Conservation (phyloP, 2,797 vertebrate species). For the Cyprinodon diabolis region DNA sequence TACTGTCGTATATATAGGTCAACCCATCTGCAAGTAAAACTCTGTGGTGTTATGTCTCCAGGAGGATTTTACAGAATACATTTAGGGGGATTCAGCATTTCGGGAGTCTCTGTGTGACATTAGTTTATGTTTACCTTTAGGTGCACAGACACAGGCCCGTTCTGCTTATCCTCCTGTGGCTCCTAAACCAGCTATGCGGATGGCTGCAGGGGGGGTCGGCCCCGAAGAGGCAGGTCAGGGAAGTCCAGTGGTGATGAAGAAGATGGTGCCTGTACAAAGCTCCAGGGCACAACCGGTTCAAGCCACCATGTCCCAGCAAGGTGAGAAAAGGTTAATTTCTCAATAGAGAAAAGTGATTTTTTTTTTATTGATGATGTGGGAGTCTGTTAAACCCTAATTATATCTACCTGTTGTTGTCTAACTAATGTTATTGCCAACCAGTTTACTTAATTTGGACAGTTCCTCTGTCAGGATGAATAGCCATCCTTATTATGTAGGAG, state of each 20-base stretch:
- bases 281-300: conserved; percentile 67
- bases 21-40: conserved; percentile 65
- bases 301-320: conserved; percentile 73
- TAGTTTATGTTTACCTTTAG: conserved; percentile 63
- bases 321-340: conserved; percentile 69
- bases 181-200: conserved; percentile 79
- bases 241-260: conserved; percentile 81
- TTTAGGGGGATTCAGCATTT: conserved; percentile 39
- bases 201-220: conserved; percentile 68
- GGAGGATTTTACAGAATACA: conserved; percentile 52
- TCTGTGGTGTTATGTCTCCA: conserved; percentile 69
- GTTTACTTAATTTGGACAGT: too few relatives aligned
- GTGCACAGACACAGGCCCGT: conserved; percentile 70
- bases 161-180: conserved; percentile 76
- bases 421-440: too few relatives aligned
- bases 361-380: too few relatives aligned
- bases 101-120: conserved; percentile 32
- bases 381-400: too few relatives aligned
- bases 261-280: conserved; percentile 82
- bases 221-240: conserved; percentile 67
- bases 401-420: too few relatives aligned
- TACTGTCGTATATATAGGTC: conserved; percentile 74
- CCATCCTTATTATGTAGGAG: too few relatives aligned
- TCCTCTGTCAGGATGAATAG: too few relatives aligned
- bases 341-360: neutral